These are phyloP conservation scores for Bombyx huttoni DNA, from an alignment of 2,888 invertebrate species.

Conservation along the genomic window DNA sequence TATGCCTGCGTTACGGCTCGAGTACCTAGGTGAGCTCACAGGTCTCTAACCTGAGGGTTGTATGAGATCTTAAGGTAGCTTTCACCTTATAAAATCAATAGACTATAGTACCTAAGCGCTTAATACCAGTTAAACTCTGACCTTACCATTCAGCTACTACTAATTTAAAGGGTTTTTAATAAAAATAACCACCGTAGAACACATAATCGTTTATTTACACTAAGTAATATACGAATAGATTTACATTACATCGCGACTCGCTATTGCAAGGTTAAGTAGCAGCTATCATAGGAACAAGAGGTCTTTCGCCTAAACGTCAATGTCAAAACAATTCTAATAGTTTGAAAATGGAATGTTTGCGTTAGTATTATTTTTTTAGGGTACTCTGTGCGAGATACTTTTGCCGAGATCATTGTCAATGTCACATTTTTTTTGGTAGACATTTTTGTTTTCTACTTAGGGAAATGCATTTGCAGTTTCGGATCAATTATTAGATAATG, in stretches of 20 bases:
- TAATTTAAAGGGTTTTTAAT: background rate
- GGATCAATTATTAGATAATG: background rate
- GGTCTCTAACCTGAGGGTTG: too few relatives aligned
- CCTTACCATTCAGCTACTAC: too few relatives aligned
- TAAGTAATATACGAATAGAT: constrained; percentile 52
- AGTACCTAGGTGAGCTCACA: too few relatives aligned
- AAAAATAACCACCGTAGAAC: constrained; percentile 30
- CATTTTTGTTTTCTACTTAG: background rate
- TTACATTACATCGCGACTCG: constrained; percentile 15
- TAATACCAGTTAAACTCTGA: too few relatives aligned
- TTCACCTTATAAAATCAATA: too few relatives aligned
- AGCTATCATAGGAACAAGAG: constrained; percentile 23
- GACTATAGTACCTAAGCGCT: too few relatives aligned
- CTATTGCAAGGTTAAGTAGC: background rate
- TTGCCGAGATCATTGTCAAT: background rate
- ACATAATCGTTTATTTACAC: constrained; percentile 68
- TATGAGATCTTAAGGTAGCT: too few relatives aligned
- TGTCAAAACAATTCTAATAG: background rate
- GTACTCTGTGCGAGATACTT: background rate
- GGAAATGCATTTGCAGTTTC: too few relatives aligned
- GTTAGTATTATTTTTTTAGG: background rate
- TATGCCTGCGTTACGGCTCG: too few relatives aligned
- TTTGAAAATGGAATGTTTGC: background rate
- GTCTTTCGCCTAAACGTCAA: constrained; percentile 5
- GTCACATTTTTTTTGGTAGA: background rate